A percentile compares a stretch with the other conserved stretches of the same genome.
Evolutionary conservation across 2,113 vertebrate species (phyloP).

Genomic region (Sinocyclocheilus rhinocerous): DNA sequence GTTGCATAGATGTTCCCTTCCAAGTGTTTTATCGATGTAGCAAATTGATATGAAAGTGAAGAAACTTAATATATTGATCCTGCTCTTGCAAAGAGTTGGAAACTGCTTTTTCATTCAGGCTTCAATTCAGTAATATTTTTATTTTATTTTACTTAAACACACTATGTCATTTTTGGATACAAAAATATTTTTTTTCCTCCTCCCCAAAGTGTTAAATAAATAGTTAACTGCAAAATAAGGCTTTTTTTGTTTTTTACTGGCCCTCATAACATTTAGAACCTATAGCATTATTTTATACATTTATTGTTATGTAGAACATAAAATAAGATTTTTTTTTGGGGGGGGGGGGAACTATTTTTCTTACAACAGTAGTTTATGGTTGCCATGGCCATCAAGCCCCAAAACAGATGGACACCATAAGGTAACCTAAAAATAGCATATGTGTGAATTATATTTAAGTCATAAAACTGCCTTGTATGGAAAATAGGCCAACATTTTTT

Average conservation of each 20-base stretch:
- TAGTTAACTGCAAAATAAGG: neutral
- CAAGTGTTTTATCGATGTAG: neutral
- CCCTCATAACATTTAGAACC: too few relatives aligned
- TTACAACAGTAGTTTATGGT: too few relatives aligned
- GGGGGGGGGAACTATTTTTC: too few relatives aligned
- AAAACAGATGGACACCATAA: too few relatives aligned
- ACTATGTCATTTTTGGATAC: neutral
- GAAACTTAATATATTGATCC: constrained; percentile 1
- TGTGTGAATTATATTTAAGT: too few relatives aligned
- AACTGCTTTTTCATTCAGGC: constrained; percentile 15
- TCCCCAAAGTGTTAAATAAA: neutral
- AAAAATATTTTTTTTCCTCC: neutral
- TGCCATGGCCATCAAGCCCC: too few relatives aligned
- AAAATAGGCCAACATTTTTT: too few relatives aligned
- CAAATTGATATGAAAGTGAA: neutral
- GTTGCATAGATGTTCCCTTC: neutral
- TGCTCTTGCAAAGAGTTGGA: neutral
- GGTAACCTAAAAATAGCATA: too few relatives aligned
- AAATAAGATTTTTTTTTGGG: too few relatives aligned
- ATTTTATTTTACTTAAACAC: neutral
- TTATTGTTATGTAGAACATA: neutral
- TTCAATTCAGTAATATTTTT: neutral
- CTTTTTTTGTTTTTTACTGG: neutral
- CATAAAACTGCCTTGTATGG: too few relatives aligned
- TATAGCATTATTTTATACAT: neutral